Conservation (phyloP, 2,797 vertebrate genomes). For the Leptodactylus fallax region DNA sequence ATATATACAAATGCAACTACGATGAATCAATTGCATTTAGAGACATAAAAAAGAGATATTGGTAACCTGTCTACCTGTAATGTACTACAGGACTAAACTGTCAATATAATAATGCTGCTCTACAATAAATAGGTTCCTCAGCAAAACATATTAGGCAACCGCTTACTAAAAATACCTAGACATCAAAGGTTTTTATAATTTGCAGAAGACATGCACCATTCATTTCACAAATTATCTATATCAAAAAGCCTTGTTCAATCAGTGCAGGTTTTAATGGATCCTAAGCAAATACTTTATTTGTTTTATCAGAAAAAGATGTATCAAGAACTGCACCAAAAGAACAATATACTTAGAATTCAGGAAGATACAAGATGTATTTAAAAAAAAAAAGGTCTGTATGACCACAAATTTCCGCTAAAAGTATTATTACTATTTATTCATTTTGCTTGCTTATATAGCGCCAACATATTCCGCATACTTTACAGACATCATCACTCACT, state of each 20-base stretch:
- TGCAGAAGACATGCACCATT: background rate
- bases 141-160: background rate
- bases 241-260: background rate
- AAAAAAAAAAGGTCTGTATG: too few relatives aligned
- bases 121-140: background rate
- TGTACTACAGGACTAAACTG: background rate
- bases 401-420: too few relatives aligned
- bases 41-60: background rate
- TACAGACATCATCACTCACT: too few relatives aligned
- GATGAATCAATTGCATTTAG: background rate
- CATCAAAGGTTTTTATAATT: background rate
- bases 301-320: background rate
- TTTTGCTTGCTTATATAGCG: too few relatives aligned
- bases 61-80: background rate
- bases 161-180: too few relatives aligned
- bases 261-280: background rate
- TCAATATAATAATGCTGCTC: background rate
- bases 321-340: too few relatives aligned
- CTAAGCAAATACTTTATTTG: background rate
- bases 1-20: background rate
- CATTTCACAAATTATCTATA: background rate
- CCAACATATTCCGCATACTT: too few relatives aligned
- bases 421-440: too few relatives aligned
- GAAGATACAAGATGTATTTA: too few relatives aligned
- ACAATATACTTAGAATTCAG: too few relatives aligned